Base-by-base conservation (phyloP, 2,797 vertebrate species). In the Coilia nasus region DNA sequence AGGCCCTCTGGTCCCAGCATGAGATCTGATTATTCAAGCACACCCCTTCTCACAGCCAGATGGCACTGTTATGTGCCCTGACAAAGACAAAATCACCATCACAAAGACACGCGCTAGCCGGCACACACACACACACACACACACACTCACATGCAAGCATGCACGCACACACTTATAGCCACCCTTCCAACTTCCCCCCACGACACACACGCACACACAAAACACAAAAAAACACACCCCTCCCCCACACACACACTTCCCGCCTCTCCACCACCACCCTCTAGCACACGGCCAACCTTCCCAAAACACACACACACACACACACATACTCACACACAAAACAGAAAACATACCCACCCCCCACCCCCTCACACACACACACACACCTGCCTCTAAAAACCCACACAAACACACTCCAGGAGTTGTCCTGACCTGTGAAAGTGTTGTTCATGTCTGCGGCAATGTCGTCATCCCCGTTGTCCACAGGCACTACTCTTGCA, bases 401-500 rank as follows among this genome's bases (percentile, higher is more conserved):
- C 11, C 83, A 84, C 75, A 47, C 50, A 60, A 19, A 81, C 80
- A 85, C 84, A 80, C 84, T 54, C 50, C 25, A 14, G 25, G 64
- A 50, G 78, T n/a, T 78, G 83, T 91, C 91, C 95, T 96, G 47
- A 99, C 98, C 98, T 98, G 98, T 98, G 94, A 99, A 98, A 93
- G 98, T 97, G 96, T 97, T 99, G 96, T 97, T 99, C 98, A 99
- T 99, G 97, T 98, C 98, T 97, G 97, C 95, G 94, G 94, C 95
- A 92, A 97, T 97, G 93, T 98, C 97, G 93, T 96, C 95, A 95
- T 99, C 97, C 90, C 96, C 95, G 88, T 95, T 95, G 91, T 94
- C 94, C 83, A 96, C 91, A 87, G 97, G 96, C 95, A 96, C 97
- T 99, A 99, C 95, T 94, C 96, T 96, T 95, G 96, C 97, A 97